Conservation (phyloP, 1,140 invertebrate species). For the Papilio polytes region DNA sequence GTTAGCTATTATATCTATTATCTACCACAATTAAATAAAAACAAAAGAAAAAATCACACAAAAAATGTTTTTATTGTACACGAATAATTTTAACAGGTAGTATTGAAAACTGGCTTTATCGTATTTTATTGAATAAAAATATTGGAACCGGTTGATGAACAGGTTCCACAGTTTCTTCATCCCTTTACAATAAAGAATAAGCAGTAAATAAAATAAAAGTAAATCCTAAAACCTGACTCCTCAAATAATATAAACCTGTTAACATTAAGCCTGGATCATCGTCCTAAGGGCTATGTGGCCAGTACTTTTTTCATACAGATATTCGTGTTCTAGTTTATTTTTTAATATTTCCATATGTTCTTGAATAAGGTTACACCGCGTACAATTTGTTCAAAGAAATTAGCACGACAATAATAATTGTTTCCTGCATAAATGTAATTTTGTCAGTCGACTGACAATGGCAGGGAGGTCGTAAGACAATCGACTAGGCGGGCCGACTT, state of each 20-base stretch:
- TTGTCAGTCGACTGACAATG: slow-evolving; percentile 52
- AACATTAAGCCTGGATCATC: background rate
- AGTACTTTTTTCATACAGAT: background rate
- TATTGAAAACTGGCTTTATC: slow-evolving; percentile 38
- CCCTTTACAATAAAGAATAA: slow-evolving; percentile 26
- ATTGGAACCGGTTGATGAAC: slow-evolving; percentile 42
- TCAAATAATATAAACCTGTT: slow-evolving; percentile 2
- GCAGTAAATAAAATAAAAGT: too few species aligned
- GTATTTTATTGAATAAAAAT: slow-evolving; percentile 49
- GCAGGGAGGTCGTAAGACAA: slow-evolving; percentile 31
- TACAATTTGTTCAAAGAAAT: slow-evolving; percentile 51
- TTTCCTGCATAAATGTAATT: slow-evolving; percentile 56
- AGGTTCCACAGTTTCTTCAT: slow-evolving; percentile 42
- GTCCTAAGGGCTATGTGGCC: background rate
- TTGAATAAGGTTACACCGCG: slow-evolving; percentile 49
- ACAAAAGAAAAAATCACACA: background rate
- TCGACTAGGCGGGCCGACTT: background rate
- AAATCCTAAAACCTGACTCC: background rate
- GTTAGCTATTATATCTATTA: too few species aligned
- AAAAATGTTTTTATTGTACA: background rate
- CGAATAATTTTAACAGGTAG: slow-evolving; percentile 26
- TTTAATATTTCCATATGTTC: slow-evolving; percentile 31
- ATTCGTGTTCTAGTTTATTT: background rate
- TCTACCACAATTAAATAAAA: too few species aligned
- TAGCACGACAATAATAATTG: slow-evolving; percentile 56